A percentile compares a stretch with the other conserved stretches of the same genome.
These are phyloP conservation scores for Dendrolimus punctatus DNA, from an alignment of 1,140 invertebrate genomes.

Conservation along the genomic window DNA sequence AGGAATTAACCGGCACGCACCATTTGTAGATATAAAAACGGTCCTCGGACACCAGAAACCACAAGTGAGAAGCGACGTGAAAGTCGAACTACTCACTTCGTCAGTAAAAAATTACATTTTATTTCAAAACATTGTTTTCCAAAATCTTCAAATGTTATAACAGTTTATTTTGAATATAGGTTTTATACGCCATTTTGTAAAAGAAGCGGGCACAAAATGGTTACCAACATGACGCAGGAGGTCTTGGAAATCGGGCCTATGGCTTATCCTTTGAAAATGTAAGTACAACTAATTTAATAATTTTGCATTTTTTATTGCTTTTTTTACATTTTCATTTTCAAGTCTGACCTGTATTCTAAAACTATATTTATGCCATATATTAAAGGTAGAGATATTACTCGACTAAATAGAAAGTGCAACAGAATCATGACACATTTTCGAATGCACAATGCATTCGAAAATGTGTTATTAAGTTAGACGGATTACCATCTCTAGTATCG, in stretches of 20 bases:
- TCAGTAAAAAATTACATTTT: constrained; percentile 29
- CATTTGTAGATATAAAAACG: constrained; percentile 53
- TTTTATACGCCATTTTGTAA: constrained; percentile 38
- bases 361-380: too few relatives aligned
- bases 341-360: too few relatives aligned
- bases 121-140: constrained; percentile 6
- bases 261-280: constrained; percentile 60
- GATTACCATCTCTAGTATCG: too few relatives aligned
- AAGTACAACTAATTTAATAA: constrained; percentile 21
- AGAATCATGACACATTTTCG: too few relatives aligned
- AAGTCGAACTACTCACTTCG: constrained; percentile 69
- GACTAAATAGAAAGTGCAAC: too few relatives aligned
- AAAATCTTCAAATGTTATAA: constrained; percentile 13
- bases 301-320: neutral
- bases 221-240: constrained; percentile 39
- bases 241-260: constrained; percentile 40
- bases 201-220: constrained; percentile 44
- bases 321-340: constrained; percentile 1
- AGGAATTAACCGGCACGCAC: constrained; percentile 65
- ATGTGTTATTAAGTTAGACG: too few relatives aligned
- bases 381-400: too few relatives aligned
- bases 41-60: constrained; percentile 12
- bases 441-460: too few relatives aligned
- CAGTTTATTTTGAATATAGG: constrained; percentile 15
- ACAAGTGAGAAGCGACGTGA: constrained; percentile 67